These are phyloP conservation scores for Phoebastria nigripes DNA, from an alignment of 2,797 vertebrate species.

Conservation along the genomic window DNA sequence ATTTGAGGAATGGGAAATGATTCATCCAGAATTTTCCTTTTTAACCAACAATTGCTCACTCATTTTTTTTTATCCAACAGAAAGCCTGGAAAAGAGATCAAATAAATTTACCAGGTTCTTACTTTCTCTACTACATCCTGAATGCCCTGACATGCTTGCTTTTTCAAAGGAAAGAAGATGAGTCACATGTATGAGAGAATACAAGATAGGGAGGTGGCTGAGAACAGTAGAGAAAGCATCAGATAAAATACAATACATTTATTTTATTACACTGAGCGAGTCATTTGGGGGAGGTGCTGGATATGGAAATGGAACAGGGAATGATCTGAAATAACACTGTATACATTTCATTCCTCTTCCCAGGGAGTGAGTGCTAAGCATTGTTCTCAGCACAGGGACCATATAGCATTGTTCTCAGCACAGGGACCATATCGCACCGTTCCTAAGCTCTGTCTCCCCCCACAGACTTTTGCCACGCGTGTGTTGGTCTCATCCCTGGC, in stretches of 20 bases:
- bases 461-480: background rate
- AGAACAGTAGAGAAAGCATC: background rate
- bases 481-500: background rate
- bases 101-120: background rate
- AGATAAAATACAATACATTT: background rate
- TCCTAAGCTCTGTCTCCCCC: background rate
- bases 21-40: background rate
- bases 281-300: background rate
- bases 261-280: background rate
- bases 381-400: background rate
- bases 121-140: background rate
- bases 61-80: background rate
- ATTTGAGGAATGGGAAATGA: background rate
- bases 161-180: background rate
- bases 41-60: background rate
- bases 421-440: background rate
- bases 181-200: constrained; percentile 17
- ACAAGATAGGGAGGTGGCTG: background rate
- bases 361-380: background rate
- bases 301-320: background rate
- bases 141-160: background rate
- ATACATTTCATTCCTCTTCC: background rate
- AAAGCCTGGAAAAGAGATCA: background rate
- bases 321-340: background rate
- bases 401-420: background rate